These are phyloP conservation scores for Phthorimaea operculella DNA, from an alignment of 1,140 invertebrate genomes.

Conservation along the genomic window DNA sequence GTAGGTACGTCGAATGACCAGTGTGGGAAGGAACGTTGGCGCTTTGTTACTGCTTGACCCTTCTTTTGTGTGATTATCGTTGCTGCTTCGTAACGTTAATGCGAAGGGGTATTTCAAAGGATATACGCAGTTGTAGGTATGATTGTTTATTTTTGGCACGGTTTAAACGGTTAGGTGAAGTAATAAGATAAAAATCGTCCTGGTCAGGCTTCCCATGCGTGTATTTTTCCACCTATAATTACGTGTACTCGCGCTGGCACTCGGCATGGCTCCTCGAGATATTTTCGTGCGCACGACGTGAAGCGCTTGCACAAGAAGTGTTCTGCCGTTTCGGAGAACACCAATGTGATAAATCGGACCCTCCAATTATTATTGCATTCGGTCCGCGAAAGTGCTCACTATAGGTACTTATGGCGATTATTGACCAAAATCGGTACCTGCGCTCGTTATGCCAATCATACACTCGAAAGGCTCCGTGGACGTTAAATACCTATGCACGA, in stretches of 20 bases:
- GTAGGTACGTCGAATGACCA: slow-evolving; percentile 50
- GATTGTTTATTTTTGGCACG: slow-evolving; percentile 53
- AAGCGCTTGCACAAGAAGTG: slow-evolving; percentile 63
- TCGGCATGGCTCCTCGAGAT: slow-evolving; percentile 57
- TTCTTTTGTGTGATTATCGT: slow-evolving; percentile 41
- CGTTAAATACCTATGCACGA: too few species aligned
- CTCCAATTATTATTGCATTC: slow-evolving; percentile 67
- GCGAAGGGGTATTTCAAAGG: slow-evolving; percentile 31
- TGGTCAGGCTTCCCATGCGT: slow-evolving; percentile 54
- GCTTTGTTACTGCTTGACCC: slow-evolving; percentile 50
- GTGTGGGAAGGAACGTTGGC: slow-evolving; percentile 35
- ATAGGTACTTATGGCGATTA: slow-evolving; percentile 65
- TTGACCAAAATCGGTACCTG: slow-evolving; percentile 62
- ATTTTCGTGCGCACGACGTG: slow-evolving; percentile 64
- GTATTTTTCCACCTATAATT: slow-evolving; percentile 66
- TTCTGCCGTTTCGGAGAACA: slow-evolving; percentile 62
- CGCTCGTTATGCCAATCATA: slow-evolving; percentile 63
- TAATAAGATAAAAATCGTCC: slow-evolving; percentile 48
- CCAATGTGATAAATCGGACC: slow-evolving; percentile 66
- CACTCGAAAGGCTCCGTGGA: slow-evolving; percentile 10
- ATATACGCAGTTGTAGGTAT: slow-evolving; percentile 9
- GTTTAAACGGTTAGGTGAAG: slow-evolving; percentile 49
- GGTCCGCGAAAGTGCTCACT: slow-evolving; percentile 61
- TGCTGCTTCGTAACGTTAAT: slow-evolving; percentile 34
- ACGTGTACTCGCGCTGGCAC: slow-evolving; percentile 47